These are phyloP conservation scores for Brienomyrus brachyistius DNA, from an alignment of 2,113 vertebrate genomes.

Conservation along the genomic window DNA sequence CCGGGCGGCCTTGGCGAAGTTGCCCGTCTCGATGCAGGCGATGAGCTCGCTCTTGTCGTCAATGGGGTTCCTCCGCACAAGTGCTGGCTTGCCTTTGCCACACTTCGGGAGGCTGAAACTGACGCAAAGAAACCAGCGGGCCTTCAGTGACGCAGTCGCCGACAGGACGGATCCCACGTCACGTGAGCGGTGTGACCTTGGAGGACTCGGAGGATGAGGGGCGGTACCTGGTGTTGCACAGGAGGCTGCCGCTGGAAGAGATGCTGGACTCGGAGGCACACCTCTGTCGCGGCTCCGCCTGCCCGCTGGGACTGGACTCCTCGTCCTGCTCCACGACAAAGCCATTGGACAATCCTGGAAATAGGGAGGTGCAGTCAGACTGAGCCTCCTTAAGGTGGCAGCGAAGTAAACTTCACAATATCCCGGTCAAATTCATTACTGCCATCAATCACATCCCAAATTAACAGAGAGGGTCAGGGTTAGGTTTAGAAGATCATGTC, in stretches of 20 bases:
- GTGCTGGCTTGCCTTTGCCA: conserved; percentile 88
- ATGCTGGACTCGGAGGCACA: conserved; percentile 95
- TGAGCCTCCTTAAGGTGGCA: not conserved
- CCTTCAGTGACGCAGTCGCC: not conserved
- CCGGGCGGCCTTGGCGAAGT: conserved; percentile 89
- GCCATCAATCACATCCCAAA: not conserved
- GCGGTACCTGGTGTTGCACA: conserved; percentile 80
- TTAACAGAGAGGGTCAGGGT: not conserved
- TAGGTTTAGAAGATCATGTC: not conserved
- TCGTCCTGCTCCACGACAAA: conserved; percentile 70
- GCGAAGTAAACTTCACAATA: not conserved
- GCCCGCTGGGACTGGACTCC: conserved; percentile 59
- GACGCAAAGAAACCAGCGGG: not conserved
- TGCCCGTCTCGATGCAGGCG: conserved; percentile 90
- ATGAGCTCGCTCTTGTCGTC: conserved; percentile 90
- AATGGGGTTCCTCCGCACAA: conserved; percentile 84
- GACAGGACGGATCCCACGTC: not conserved
- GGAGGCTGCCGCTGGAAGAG: conserved; percentile 83
- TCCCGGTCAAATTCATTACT: not conserved
- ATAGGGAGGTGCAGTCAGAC: not conserved
- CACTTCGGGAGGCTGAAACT: conserved; percentile 80
- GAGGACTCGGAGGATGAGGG: not conserved
- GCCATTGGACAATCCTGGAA: conserved; percentile 77
- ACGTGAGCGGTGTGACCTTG: not conserved
- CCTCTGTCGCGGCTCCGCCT: conserved; percentile 75